phyloP scores from a whole-genome alignment of 2,113 vertebrate genomes.

The Oncorhynchus clarkii region DNA sequence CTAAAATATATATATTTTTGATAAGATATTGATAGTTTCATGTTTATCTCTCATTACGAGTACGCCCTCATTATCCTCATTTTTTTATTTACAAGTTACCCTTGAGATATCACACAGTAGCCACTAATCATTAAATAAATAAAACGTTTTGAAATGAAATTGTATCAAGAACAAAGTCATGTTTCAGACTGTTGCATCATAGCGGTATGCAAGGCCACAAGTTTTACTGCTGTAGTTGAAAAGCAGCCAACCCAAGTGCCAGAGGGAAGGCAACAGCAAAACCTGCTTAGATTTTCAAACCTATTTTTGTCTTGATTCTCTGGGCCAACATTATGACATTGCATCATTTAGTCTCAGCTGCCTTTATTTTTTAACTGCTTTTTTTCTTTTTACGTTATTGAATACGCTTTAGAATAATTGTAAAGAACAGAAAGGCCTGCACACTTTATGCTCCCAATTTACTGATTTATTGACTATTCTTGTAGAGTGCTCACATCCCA shows the following conservation, averaged over 20 bases:
- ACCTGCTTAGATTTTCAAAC: background rate
- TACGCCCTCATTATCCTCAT: background rate
- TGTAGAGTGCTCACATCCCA: too few species aligned
- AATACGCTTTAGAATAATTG: background rate
- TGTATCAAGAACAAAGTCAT: background rate
- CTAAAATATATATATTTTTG: too few species aligned
- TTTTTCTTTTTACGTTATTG: background rate
- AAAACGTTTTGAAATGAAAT: slow-evolving; percentile 2
- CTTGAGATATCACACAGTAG: background rate
- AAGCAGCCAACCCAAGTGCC: slow-evolving; percentile 3
- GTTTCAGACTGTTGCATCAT: slow-evolving; percentile 40
- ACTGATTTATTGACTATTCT: too few species aligned
- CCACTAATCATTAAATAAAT: background rate
- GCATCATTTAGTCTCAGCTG: too few species aligned
- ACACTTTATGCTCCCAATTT: too few species aligned
- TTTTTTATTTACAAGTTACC: background rate
- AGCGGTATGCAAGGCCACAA: slow-evolving; percentile 14
- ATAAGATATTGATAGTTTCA: too few species aligned
- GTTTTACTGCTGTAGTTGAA: slow-evolving; percentile 12
- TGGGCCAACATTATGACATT: background rate
- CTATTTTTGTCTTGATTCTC: background rate
- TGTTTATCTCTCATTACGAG: too few species aligned
- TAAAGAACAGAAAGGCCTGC: too few species aligned
- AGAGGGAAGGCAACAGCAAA: slow-evolving; percentile 11
- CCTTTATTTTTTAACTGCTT: background rate